Percentiles rank a stretch among this genome's conserved stretches.
phyloP scores from a whole-genome alignment of 2,113 vertebrate species.

The Rafetus swinhoei region DNA sequence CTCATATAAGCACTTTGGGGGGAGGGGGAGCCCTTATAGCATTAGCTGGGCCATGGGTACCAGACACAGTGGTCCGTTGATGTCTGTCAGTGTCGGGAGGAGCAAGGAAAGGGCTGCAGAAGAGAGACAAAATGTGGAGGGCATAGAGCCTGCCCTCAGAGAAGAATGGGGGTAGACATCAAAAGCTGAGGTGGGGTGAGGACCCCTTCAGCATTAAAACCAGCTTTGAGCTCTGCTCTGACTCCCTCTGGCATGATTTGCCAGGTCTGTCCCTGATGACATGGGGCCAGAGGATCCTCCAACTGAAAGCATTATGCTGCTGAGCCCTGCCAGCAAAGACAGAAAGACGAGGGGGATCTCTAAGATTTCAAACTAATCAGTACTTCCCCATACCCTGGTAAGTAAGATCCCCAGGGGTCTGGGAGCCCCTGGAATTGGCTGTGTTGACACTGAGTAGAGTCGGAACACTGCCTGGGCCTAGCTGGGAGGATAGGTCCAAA shows the following conservation, averaged over 20 bases:
- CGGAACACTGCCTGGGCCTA: background rate
- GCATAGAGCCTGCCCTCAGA: background rate
- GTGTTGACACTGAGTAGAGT: background rate
- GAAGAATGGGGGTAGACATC: background rate
- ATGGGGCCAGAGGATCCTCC: background rate
- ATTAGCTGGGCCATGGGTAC: background rate
- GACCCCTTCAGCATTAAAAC: background rate
- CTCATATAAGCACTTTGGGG: fast-evolving
- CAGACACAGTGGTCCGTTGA: background rate
- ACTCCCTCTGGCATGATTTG: background rate
- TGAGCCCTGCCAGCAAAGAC: background rate
- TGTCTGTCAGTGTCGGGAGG: background rate
- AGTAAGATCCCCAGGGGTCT: background rate
- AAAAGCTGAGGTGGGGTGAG: background rate
- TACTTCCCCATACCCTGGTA: background rate
- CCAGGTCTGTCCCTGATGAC: background rate
- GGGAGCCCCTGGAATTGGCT: background rate
- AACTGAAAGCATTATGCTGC: background rate
- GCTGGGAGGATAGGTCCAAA: background rate
- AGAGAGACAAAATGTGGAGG: background rate
- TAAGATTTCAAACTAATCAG: background rate
- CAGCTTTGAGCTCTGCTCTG: background rate
- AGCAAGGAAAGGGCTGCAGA: background rate
- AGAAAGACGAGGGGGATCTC: background rate
- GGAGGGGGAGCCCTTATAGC: too few species aligned